phyloP scores from a whole-genome alignment of 2,888 invertebrate genomes.

The Pseudococcus viburni region DNA sequence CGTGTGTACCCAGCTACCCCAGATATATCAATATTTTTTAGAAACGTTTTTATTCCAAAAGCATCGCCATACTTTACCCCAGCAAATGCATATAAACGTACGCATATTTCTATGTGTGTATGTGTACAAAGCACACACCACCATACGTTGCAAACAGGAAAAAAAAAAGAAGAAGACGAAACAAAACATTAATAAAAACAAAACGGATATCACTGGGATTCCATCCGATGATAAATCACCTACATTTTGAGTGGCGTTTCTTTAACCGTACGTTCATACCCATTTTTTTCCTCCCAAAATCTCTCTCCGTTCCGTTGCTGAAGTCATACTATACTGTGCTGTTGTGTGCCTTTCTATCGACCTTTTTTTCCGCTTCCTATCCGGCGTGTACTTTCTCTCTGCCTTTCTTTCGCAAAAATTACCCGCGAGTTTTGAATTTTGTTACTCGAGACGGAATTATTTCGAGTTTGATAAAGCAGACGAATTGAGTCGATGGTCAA shows the following conservation, averaged over 20 bases:
- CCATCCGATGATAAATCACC: conserved; percentile 58
- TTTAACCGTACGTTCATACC: conserved; percentile 51
- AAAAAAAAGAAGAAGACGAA: conserved; percentile 41
- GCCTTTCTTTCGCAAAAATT: conserved; percentile 26
- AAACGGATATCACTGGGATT: conserved; percentile 60
- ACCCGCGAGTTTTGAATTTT: conserved; percentile 4
- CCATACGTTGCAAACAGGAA: conserved; percentile 44
- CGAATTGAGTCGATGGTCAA: conserved; percentile 23
- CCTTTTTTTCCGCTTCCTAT: not conserved
- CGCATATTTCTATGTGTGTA: not conserved
- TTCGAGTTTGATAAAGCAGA: conserved; percentile 28
- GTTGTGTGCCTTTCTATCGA: conserved; percentile 23
- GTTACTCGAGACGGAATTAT: conserved; percentile 11
- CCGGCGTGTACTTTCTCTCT: not conserved
- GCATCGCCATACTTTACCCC: not conserved
- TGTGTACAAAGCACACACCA: not conserved
- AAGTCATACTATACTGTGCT: not conserved
- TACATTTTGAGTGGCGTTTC: conserved; percentile 61
- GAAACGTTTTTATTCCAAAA: conserved; percentile 8
- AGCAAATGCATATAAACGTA: conserved; percentile 9
- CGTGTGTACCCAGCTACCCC: conserved; percentile 1
- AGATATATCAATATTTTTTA: conserved; percentile 28
- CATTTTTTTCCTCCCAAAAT: conserved; percentile 25
- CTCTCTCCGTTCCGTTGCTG: not conserved
- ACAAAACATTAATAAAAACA: conserved; percentile 62